Evolutionary conservation across 2,113 vertebrate genomes (phyloP).

Genomic region (Paramormyrops kingsleyae): DNA sequence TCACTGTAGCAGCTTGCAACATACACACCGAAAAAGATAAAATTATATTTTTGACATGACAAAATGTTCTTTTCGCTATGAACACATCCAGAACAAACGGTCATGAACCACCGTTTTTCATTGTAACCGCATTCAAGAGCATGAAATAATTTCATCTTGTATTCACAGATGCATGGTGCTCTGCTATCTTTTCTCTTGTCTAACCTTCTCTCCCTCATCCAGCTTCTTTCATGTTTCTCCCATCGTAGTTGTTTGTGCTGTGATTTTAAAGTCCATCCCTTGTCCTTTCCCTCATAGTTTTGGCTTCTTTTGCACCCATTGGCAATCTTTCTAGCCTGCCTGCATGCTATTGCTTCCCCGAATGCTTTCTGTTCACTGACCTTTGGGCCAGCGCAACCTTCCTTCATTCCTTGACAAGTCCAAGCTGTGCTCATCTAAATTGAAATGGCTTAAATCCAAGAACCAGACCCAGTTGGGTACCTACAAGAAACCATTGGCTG

Average conservation of each 20-base stretch:
- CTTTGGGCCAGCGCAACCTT: neutral
- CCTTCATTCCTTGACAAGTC: neutral
- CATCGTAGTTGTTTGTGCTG: neutral
- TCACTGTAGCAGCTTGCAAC: neutral
- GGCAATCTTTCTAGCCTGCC: neutral
- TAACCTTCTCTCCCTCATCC: neutral
- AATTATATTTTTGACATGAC: neutral
- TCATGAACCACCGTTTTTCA: neutral
- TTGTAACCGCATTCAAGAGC: neutral
- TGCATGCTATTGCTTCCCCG: neutral
- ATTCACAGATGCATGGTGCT: neutral
- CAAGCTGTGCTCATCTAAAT: slow-evolving; percentile 6
- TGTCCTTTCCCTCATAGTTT: neutral
- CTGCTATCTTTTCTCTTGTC: neutral
- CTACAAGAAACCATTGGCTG: neutral
- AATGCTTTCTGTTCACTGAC: neutral
- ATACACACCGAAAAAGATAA: neutral
- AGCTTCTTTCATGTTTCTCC: neutral
- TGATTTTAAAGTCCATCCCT: neutral
- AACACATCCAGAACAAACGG: neutral
- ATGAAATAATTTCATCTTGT: neutral
- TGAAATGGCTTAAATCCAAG: neutral
- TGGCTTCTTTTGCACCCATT: neutral
- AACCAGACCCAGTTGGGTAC: neutral
- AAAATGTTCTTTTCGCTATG: neutral